Evolutionary conservation across 2,113 vertebrate species (phyloP).

Genomic region (Amphiprion percula): DNA sequence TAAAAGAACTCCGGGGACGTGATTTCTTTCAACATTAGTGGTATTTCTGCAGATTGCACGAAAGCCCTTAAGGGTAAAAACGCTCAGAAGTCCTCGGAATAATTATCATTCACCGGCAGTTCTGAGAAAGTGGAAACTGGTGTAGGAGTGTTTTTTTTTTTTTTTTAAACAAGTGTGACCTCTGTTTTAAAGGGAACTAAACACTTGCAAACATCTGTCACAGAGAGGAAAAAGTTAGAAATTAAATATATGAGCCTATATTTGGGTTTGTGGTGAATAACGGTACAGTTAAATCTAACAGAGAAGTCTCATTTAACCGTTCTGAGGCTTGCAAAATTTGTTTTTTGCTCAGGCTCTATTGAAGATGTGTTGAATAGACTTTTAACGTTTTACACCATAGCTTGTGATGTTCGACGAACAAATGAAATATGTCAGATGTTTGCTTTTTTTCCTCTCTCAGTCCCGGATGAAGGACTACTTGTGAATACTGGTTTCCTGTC

Average conservation of each 20-base stretch:
- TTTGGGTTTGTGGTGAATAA: not conserved
- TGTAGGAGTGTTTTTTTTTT: not conserved
- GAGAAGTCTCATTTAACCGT: not conserved
- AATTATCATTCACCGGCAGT: conserved; percentile 38
- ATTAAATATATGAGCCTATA: not conserved
- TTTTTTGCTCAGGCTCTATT: conserved; percentile 7
- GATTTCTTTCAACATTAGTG: conserved; percentile 23
- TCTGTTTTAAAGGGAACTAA: conserved; percentile 15
- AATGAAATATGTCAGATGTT: conserved; percentile 17
- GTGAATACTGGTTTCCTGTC: conserved; percentile 10
- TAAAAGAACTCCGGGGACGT: conserved; percentile 13
- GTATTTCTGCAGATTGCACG: conserved; percentile 52
- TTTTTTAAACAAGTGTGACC: conserved; percentile 3
- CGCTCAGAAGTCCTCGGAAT: conserved; percentile 1
- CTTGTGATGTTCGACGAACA: conserved; percentile 19
- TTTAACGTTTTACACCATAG: conserved; percentile 23
- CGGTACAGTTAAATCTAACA: not conserved
- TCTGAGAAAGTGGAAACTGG: conserved; percentile 4
- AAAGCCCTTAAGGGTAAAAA: not conserved
- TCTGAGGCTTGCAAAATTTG: conserved; percentile 9
- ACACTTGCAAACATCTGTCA: conserved; percentile 2
- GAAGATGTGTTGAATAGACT: conserved; percentile 23
- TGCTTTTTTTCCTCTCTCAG: not conserved
- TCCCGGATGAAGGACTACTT: not conserved
- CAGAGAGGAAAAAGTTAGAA: not conserved